These are phyloP conservation scores for Incurvaria masculella DNA, from an alignment of 2,888 invertebrate species.

Conservation along the genomic window DNA sequence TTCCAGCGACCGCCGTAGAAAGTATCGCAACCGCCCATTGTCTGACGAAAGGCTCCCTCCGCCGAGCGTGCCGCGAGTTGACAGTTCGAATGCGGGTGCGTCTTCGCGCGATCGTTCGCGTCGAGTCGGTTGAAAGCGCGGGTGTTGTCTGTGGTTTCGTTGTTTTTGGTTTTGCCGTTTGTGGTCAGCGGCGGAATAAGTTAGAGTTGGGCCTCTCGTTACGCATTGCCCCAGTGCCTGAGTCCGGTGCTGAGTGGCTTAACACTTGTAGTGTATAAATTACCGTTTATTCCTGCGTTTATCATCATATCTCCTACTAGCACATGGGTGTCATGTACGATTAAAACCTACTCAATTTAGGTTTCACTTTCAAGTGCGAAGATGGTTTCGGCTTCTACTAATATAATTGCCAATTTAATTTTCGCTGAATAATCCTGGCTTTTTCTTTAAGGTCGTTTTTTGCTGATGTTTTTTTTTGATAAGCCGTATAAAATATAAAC, in stretches of 20 bases:
- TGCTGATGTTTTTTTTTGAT: no score
- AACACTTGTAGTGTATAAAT: no score
- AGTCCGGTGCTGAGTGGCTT: slow-evolving; percentile 11
- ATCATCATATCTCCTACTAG: no score
- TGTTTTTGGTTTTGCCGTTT: neutral
- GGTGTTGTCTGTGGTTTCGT: neutral
- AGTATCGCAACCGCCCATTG: neutral
- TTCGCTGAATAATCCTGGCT: no score
- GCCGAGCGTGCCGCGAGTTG: slow-evolving; percentile 10
- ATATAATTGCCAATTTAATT: no score
- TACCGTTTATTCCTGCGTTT: no score
- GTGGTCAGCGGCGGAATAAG: neutral
- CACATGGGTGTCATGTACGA: no score
- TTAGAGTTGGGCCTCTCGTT: neutral
- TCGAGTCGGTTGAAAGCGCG: slow-evolving; percentile 2
- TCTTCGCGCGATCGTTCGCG: slow-evolving; percentile 32
- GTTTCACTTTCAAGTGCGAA: no score
- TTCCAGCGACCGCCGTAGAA: neutral
- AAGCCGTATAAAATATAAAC: no score
- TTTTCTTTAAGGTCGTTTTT: no score
- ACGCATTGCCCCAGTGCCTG: slow-evolving; percentile 7
- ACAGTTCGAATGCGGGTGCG: slow-evolving; percentile 26
- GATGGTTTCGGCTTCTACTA: no score
- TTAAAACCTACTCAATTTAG: no score
- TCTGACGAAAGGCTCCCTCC: neutral